A percentile compares a stretch with the other conserved stretches of the same genome.
Conservation (phyloP, 2,797 vertebrate genomes). For the Gephyroberyx darwinii region DNA sequence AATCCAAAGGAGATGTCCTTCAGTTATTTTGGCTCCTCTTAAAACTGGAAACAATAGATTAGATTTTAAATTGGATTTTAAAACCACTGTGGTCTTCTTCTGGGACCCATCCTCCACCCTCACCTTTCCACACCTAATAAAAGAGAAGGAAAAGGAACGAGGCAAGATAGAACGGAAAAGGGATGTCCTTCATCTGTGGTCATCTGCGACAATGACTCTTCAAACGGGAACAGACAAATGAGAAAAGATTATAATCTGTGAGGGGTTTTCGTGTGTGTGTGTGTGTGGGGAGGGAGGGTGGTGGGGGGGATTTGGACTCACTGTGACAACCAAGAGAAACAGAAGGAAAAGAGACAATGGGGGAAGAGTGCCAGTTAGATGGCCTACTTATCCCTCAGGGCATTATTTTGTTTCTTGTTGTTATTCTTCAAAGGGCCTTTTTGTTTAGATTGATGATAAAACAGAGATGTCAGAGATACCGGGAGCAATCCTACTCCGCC, state of each 20-base stretch:
- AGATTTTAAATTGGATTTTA: slow-evolving; percentile 49
- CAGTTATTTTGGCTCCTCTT: slow-evolving; percentile 35
- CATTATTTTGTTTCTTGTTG: slow-evolving; percentile 31
- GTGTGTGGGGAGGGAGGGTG: too few species aligned
- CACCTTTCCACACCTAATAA: slow-evolving; percentile 49
- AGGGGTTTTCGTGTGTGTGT: slow-evolving; percentile 36
- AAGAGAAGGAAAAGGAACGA: slow-evolving; percentile 17
- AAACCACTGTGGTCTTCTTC: slow-evolving; percentile 20
- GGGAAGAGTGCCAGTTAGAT: slow-evolving; percentile 22
- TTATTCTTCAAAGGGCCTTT: slow-evolving; percentile 63
- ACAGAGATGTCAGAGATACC: slow-evolving; percentile 66
- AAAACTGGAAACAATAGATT: slow-evolving; percentile 42
- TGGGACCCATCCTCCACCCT: slow-evolving; percentile 2
- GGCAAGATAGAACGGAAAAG: slow-evolving; percentile 16
- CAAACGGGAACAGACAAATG: slow-evolving; percentile 54
- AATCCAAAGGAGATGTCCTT: slow-evolving; percentile 15
- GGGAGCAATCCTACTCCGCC: slow-evolving; percentile 46
- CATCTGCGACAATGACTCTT: slow-evolving; percentile 55
- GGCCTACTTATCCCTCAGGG: slow-evolving; percentile 46
- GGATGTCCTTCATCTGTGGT: slow-evolving; percentile 65
- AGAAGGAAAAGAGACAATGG: slow-evolving; percentile 25
- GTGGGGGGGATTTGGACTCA: slow-evolving; percentile 44
- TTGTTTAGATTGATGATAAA: slow-evolving; percentile 71
- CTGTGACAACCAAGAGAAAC: slow-evolving; percentile 45
- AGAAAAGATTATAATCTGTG: slow-evolving; percentile 68